phyloP scores from a whole-genome alignment of 1,140 invertebrate genomes.

The Drosophila miranda region DNA sequence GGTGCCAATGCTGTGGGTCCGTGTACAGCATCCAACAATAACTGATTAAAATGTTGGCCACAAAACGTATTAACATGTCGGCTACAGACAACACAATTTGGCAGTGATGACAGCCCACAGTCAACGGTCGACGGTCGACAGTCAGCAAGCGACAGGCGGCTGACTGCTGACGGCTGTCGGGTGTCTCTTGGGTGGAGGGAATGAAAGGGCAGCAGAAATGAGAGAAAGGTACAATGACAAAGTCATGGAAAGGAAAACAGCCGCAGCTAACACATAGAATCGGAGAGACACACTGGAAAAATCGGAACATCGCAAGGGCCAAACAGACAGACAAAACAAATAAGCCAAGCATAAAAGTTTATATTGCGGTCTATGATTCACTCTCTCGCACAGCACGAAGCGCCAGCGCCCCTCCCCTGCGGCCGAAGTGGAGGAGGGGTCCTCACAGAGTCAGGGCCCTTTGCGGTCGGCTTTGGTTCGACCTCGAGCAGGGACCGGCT shows the following conservation, averaged over 20 bases:
- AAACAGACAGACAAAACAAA: conserved; percentile 74
- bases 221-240: conserved; percentile 25
- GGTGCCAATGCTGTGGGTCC: neutral
- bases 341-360: conserved; percentile 79
- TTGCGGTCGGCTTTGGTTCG: conserved; percentile 48
- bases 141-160: conserved; percentile 5
- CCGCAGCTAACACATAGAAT: conserved; percentile 12
- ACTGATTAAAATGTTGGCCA: conserved; percentile 70
- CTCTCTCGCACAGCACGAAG: conserved; percentile 12
- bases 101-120: neutral
- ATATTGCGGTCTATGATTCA: conserved; percentile 80
- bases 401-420: too few species aligned
- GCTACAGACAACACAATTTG: conserved; percentile 53
- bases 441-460: conserved; percentile 8
- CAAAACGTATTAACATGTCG: conserved; percentile 79
- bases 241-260: conserved; percentile 55
- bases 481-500: conserved; percentile 15
- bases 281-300: conserved; percentile 14
- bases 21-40: conserved; percentile 16
- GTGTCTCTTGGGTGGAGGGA: neutral
- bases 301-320: conserved; percentile 9
- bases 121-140: conserved; percentile 1
- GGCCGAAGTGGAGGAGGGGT: neutral
- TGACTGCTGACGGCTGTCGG: neutral
- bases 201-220: conserved; percentile 17